These are phyloP conservation scores for Sepioteuthis lessoniana DNA, from an alignment of 2,888 invertebrate genomes.

Conservation along the genomic window DNA sequence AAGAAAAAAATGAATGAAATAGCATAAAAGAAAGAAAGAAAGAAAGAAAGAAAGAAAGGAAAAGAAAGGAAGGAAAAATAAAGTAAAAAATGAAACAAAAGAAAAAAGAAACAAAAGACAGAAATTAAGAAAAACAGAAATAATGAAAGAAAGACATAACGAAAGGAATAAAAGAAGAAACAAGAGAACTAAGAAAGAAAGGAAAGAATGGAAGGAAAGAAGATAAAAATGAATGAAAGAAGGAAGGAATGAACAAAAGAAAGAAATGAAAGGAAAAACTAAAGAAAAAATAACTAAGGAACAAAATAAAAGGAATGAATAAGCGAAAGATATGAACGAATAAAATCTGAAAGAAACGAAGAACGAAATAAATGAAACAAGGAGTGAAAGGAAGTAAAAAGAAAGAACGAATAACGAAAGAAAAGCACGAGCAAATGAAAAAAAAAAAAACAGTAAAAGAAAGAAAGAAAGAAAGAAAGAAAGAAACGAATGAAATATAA, in stretches of 20 bases:
- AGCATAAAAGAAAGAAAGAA: not conserved
- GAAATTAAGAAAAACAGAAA: not conserved
- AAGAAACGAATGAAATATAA: not conserved
- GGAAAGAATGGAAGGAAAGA: too few species aligned
- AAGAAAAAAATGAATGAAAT: too few species aligned
- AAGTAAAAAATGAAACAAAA: constrained; percentile 3
- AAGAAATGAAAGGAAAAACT: too few species aligned
- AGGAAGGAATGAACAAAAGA: too few species aligned
- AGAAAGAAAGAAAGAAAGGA: constrained; percentile 41
- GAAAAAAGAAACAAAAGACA: not conserved
- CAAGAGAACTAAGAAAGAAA: not conserved
- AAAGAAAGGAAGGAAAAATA: constrained; percentile 6
- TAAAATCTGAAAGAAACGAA: not conserved
- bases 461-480: not conserved
- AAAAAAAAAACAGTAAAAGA: too few species aligned
- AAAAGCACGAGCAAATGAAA: not conserved
- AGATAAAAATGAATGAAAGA: too few species aligned
- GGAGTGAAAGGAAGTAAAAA: not conserved
- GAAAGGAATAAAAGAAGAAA: not conserved
- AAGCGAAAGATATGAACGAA: too few species aligned
- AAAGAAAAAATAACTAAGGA: too few species aligned
- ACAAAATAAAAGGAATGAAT: too few species aligned
- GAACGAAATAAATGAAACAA: not conserved
- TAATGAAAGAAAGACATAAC: not conserved
- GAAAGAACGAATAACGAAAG: not conserved